Evolutionary conservation across 2,113 vertebrate species (phyloP), one percentile per base, ranked within the genome.

Genomic region (Baryphthengus martii): DNA sequence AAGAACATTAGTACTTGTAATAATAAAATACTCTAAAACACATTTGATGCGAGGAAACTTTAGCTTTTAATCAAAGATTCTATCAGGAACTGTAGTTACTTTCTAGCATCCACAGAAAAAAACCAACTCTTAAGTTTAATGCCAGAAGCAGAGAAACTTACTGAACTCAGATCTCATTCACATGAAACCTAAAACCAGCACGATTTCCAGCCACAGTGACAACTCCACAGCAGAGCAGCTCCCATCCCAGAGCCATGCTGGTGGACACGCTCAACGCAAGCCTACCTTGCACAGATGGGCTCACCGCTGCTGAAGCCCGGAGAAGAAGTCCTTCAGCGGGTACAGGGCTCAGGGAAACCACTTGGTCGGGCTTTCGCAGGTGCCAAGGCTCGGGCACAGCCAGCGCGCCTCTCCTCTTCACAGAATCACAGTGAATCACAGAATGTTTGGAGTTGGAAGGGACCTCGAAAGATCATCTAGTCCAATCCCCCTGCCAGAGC

Each of bases 221-320:
- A 71, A 71, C 29, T 31, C 49, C 9, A 14, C 4, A 40, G 71
- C 74, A 68, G 33, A 74, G 76, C 1, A 0, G 28, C 44, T 74
- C 90, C 73, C 3, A 4, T 4, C 13, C 7, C 56, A 42, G 3
- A 53, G 59, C 58, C 80, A 9, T 9, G 2, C 21, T 7, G 10
- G 35, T 26, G 29, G 58, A n/a, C 1, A 0, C 0, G 0, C 50
- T 42, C 8, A 11, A 79, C 13, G 11, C 19, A 25, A 90, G 17
- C 97, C 92, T 97, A 96, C 98, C 97, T 97, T 71, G 88, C 8
- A 7, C 33, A 45, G 19, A n/a, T 21, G 67, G 87, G 59, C 31
- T 90, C 72, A 53, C 33, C 20, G 55, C 71, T 20, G 7, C 80
- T 19, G 15, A 55, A 61, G 20, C 85, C 62, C 17, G 3, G 26